A percentile compares a stretch with the other conserved stretches of the same genome.
These are phyloP conservation scores for Lacanobia wlatinum DNA, from an alignment of 2,888 invertebrate genomes.

Conservation along the genomic window DNA sequence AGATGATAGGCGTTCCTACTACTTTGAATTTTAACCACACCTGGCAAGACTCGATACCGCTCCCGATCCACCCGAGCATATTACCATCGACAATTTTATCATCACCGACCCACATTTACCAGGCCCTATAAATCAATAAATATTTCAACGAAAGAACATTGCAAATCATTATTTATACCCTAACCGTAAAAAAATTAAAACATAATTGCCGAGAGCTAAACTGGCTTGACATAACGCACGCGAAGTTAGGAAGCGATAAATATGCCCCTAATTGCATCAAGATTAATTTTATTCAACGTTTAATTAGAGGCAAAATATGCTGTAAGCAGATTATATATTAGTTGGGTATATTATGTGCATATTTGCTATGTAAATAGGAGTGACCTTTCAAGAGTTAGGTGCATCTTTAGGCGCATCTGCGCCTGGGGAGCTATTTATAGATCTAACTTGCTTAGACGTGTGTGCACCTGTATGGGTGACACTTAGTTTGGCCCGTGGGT, in stretches of 20 bases:
- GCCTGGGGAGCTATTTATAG: constrained; percentile 77
- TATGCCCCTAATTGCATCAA: constrained; percentile 48
- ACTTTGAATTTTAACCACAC: constrained; percentile 7
- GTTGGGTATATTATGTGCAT: constrained; percentile 60
- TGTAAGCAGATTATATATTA: constrained; percentile 49
- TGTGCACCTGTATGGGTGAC: constrained; percentile 47
- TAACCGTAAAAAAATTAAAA: constrained; percentile 24
- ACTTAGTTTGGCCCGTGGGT: constrained; percentile 31
- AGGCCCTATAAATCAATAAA: constrained; percentile 43
- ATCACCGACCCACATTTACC: constrained; percentile 5
- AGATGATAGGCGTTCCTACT: not conserved
- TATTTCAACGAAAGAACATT: constrained; percentile 21
- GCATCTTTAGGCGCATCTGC: constrained; percentile 76
- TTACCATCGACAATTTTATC: constrained; percentile 23
- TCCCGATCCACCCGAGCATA: not conserved
- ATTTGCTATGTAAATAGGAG: constrained; percentile 62
- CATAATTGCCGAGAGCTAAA: constrained; percentile 18
- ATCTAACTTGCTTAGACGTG: constrained; percentile 74
- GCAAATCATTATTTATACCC: constrained; percentile 26
- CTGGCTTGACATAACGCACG: constrained; percentile 57
- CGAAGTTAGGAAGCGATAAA: constrained; percentile 56
- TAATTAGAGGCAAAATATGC: constrained; percentile 58
- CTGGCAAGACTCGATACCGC: not conserved
- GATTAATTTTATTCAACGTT: constrained; percentile 58
- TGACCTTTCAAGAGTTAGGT: constrained; percentile 76